Evolutionary conservation across 2,113 vertebrate genomes (phyloP).

Genomic region (Sylvilagus bachmani): DNA sequence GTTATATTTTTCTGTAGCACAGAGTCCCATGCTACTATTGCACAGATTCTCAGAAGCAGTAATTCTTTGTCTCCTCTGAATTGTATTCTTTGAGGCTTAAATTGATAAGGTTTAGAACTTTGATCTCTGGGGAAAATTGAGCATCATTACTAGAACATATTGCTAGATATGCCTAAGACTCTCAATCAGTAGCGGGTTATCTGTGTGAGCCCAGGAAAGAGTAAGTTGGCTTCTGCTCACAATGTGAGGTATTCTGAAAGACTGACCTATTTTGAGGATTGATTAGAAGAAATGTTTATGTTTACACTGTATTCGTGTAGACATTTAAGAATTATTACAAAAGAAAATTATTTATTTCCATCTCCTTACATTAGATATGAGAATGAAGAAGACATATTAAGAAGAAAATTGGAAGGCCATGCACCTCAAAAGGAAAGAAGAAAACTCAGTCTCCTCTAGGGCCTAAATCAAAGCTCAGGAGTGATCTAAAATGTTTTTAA

Average conservation of each 20-base stretch:
- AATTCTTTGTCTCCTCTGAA: slow-evolving; percentile 47
- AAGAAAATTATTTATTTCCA: slow-evolving; percentile 81
- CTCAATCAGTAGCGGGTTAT: background rate
- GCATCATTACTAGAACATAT: slow-evolving; percentile 30
- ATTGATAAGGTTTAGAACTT: slow-evolving; percentile 28
- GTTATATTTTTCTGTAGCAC: slow-evolving; percentile 41
- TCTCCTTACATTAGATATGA: slow-evolving; percentile 65
- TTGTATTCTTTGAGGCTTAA: slow-evolving; percentile 52
- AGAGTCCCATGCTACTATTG: background rate
- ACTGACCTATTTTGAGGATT: slow-evolving; percentile 79
- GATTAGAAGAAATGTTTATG: slow-evolving; percentile 81
- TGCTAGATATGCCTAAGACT: background rate
- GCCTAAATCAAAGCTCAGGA: slow-evolving; percentile 80
- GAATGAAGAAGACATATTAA: slow-evolving; percentile 68
- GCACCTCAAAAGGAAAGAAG: slow-evolving; percentile 60
- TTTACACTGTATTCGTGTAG: slow-evolving; percentile 79
- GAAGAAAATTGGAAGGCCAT: slow-evolving; percentile 72
- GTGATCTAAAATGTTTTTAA: slow-evolving; percentile 86
- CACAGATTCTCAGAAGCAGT: background rate
- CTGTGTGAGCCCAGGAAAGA: background rate
- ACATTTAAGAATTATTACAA: slow-evolving; percentile 79
- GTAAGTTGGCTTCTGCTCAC: background rate
- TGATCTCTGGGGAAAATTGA: background rate
- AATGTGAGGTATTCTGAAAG: slow-evolving; percentile 59
- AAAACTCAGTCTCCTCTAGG: slow-evolving; percentile 70